Base-by-base conservation (phyloP, 2,888 invertebrate genomes). In the Drosophila neotestacea region DNA sequence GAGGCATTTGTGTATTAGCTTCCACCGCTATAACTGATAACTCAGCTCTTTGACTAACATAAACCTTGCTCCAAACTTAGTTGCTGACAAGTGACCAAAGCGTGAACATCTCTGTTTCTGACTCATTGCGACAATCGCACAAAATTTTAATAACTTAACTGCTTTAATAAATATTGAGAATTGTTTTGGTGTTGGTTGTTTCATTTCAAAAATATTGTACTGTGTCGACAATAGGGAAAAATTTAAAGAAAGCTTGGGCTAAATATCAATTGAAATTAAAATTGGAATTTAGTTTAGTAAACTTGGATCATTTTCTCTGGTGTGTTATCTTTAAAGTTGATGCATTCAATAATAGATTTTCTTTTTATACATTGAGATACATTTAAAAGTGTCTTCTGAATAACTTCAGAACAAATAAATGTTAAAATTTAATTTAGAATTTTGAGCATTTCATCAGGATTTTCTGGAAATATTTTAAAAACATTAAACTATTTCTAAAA, bases 1-100 rank as follows among this genome's bases (percentile, higher is more conserved):
- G 41, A 34, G 65, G 68, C 56, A 72, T 81, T 67, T 64, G 36
- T 54, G 66, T 56, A 73, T 73, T 77, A 73, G 73, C 65, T 77
- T 51, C 58, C 59, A 63, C 54, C 47, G 44, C 64, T 39, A 71
- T 73, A 78, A 51, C 63, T 22, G 66, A 50, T 73, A 73, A 10
- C 46, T 36, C 36, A 22, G 61, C 39, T n/a, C 30, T 60, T 50
- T 30, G 46, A 47, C 48, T 60, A 41, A 51, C 27, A 47, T 47
- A 63, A 52, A 56, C 38, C 28, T 34, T 30, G 59, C 28, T 56
- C 44, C 41, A 44, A 59, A 73, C 32, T 86, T 61, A 88, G 89
- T 84, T 64, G 76, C 71, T 81, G 73, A 63, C 82, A 59, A 65
- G 16, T 66, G 34, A 13, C 50, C 56, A 51, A 16, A 34, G 50